A percentile compares a stretch with the other conserved stretches of the same genome.
phyloP scores from a whole-genome alignment of 2,113 vertebrate genomes.

The Hippocampus abdominalis region DNA sequence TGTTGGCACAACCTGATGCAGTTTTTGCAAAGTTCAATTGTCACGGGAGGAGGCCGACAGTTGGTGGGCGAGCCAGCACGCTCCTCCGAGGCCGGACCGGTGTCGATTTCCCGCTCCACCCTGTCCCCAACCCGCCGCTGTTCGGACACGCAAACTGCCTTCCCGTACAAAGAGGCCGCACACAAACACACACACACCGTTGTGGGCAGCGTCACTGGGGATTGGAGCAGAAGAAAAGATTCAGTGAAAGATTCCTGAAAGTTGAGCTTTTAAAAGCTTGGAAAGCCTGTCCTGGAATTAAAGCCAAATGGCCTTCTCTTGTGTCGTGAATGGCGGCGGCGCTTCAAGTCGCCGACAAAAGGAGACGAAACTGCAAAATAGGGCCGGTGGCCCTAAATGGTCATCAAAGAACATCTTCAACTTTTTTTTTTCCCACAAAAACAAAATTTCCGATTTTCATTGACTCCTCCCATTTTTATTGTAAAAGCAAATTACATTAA shows the following conservation, averaged over 20 bases:
- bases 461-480: too few relatives aligned
- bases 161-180: conserved; percentile 48
- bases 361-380: conserved; percentile 16
- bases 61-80: conserved; percentile 54
- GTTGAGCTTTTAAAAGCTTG: conserved; percentile 76
- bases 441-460: background rate
- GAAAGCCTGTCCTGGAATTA: conserved; percentile 55
- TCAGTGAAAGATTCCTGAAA: conserved; percentile 72
- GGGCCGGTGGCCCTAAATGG: background rate
- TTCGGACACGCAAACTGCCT: conserved; percentile 59
- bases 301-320: conserved; percentile 63
- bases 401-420: background rate
- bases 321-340: conserved; percentile 58
- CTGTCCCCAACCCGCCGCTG: conserved; percentile 63
- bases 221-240: conserved; percentile 70
- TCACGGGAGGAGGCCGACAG: conserved; percentile 48
- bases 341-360: conserved; percentile 64
- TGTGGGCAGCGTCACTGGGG: conserved; percentile 52
- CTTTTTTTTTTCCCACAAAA: background rate
- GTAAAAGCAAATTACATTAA: too few relatives aligned
- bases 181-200: conserved; percentile 40
- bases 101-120: conserved; percentile 72
- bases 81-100: conserved; percentile 55
- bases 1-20: conserved; percentile 16
- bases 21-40: background rate